A percentile compares a stretch with the other conserved stretches of the same genome.
Conservation (phyloP, 1,140 invertebrate species). For the Spodoptera litura region DNA sequence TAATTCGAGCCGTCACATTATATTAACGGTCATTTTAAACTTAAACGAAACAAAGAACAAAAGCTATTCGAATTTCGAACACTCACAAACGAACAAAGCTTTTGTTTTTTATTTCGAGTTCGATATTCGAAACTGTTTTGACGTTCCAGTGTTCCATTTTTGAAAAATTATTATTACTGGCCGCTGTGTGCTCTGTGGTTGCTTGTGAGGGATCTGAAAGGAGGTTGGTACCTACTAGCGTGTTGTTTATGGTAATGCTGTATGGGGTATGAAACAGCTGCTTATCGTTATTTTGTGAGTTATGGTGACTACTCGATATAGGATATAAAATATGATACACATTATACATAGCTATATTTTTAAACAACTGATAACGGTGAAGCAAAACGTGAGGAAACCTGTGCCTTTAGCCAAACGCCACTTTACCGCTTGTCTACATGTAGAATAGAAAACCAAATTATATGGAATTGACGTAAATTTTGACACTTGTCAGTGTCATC, state of each 20-base stretch:
- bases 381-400: too few relatives aligned
- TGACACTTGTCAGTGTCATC: too few relatives aligned
- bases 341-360: too few relatives aligned
- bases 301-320: not conserved
- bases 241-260: slow-evolving; percentile 21
- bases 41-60: slow-evolving; percentile 69
- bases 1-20: slow-evolving; percentile 48
- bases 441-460: too few relatives aligned
- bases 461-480: too few relatives aligned
- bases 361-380: too few relatives aligned
- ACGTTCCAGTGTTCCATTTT: slow-evolving; percentile 57
- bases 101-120: slow-evolving; percentile 61
- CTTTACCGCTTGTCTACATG: too few relatives aligned
- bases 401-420: too few relatives aligned
- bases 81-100: slow-evolving; percentile 57
- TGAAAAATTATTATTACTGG: slow-evolving; percentile 47
- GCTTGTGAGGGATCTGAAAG: slow-evolving; percentile 17
- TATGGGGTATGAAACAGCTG: slow-evolving; percentile 2
- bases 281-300: not conserved
- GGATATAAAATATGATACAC: too few relatives aligned
- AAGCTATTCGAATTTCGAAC: slow-evolving; percentile 62
- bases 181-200: slow-evolving; percentile 4
- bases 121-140: slow-evolving; percentile 71
- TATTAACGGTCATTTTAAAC: slow-evolving; percentile 36
- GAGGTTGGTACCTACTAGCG: not conserved